A percentile compares a stretch with the other conserved stretches of the same genome.
Evolutionary conservation across 2,113 vertebrate genomes (phyloP).

Genomic region (Petrocephalus zakoni): DNA sequence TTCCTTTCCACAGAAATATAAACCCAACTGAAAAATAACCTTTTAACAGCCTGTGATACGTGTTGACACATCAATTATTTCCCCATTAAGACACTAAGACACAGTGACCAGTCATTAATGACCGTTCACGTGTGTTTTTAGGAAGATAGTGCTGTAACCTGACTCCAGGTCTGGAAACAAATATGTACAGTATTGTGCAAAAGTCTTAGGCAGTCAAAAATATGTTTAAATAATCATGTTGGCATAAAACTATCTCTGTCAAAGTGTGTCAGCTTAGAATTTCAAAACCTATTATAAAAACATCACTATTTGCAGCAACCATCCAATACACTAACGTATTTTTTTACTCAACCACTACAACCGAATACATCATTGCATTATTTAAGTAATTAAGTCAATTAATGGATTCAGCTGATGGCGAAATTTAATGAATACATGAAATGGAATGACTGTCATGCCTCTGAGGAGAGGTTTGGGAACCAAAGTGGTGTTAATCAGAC

Average conservation of each 20-base stretch:
- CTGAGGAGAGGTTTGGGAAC: not conserved
- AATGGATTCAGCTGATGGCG: not conserved
- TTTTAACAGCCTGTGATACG: not conserved
- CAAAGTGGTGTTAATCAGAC: not conserved
- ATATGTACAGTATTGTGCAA: not conserved
- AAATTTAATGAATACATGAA: not conserved
- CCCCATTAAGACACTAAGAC: not conserved
- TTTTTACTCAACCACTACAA: not conserved
- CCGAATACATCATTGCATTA: not conserved
- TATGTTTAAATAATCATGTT: not conserved
- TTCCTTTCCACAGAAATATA: not conserved
- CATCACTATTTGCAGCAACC: not conserved
- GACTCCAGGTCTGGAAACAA: not conserved
- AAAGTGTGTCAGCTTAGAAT: not conserved
- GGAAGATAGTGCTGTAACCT: not conserved
- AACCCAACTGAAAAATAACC: not conserved
- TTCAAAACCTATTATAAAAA: not conserved
- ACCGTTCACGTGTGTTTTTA: not conserved
- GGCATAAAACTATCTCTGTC: not conserved
- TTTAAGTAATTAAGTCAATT: not conserved
- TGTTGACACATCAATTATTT: not conserved
- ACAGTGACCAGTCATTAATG: not conserved
- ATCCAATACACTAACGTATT: not conserved
- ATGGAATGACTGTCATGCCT: not conserved
- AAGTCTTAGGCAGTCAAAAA: not conserved